Conservation (phyloP, 2,113 vertebrate species). For the Fregata magnificens region DNA sequence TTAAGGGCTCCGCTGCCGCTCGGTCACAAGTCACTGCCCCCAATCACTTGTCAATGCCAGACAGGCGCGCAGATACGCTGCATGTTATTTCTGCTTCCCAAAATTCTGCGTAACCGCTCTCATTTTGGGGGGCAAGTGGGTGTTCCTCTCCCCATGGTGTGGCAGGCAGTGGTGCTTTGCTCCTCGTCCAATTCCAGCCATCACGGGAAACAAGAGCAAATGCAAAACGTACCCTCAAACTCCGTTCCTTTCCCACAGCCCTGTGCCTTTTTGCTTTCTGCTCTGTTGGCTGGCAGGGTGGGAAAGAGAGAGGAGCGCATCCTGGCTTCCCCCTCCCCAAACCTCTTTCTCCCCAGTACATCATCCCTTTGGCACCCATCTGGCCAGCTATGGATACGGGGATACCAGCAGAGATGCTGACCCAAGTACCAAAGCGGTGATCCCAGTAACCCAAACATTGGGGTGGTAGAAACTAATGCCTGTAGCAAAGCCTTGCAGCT, state of each 20-base stretch:
- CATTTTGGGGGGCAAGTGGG: not conserved
- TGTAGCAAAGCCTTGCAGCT: not conserved
- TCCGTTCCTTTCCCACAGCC: not conserved
- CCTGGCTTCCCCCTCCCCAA: not conserved
- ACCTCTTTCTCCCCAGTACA: not conserved
- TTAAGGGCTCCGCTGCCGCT: not conserved
- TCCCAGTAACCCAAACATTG: not conserved
- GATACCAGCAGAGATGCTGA: not conserved
- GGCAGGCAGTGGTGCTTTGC: not conserved
- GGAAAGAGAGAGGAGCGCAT: not conserved
- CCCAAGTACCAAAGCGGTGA: not conserved
- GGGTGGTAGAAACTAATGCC: not conserved
- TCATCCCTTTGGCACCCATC: not conserved
- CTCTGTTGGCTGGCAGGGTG: not conserved
- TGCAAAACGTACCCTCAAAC: fast-evolving
- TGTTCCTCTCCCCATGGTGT: not conserved
- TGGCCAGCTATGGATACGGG: not conserved
- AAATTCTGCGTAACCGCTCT: not conserved
- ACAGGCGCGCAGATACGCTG: fast-evolving
- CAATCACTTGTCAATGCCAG: not conserved
- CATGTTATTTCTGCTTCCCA: not conserved
- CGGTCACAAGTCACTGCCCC: fast-evolving
- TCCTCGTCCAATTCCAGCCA: not conserved
- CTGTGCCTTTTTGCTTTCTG: not conserved
- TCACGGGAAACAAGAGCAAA: not conserved